Evolutionary conservation across 2,888 invertebrate genomes (phyloP), one percentile per base, ranked within the genome.

Genomic region (Lathronympha strigana): DNA sequence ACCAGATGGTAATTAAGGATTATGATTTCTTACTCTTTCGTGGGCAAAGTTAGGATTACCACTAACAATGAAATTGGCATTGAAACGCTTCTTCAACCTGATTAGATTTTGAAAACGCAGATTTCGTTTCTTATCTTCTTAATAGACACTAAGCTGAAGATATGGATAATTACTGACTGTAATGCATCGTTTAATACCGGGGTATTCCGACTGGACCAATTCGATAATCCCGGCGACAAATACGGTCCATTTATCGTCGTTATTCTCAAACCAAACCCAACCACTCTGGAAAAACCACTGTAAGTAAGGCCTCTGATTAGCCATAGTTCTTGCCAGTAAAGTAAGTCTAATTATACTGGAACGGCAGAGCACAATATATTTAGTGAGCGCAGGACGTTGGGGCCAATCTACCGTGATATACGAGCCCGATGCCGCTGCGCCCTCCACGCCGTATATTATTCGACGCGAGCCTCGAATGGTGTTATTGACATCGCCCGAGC

Each of bases 151-250:
- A 21, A n/a, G n/a, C n/a, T 21, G 19, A 19, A 40, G 8, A 11
- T 55, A 40, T 15, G 15, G 11, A 21, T 63, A 51, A 58, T 64
- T 58, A 43, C 49, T 19, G 31, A 17, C 45, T 47, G 58, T 38
- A 64, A 64, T 60, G 51, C 53, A 60, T 64, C 36, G 25, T 28
- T 60, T 53, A 53, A 53, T 64, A 38, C 51, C 53, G 45, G 45
- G 58, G 50, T 54, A 53, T 33, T 43, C 51, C 58, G 28, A 64
- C 51, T 64, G 51, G 53, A 67, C 70, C 71, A 69, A 70, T 74
- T 73, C 73, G 74, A 74, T 77, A 72, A 77, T 73, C 69, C 71
- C 61, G 68, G 74, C 71, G 71, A 73, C 74, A 72, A 78, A 77
- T 76, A 76, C 72, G 68, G 69, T 71, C 74, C 71, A 73, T 77